Evolutionary conservation across 1,140 invertebrate genomes (phyloP), one percentile per base, ranked within the genome.

Genomic region (Eubasilissa regina): DNA sequence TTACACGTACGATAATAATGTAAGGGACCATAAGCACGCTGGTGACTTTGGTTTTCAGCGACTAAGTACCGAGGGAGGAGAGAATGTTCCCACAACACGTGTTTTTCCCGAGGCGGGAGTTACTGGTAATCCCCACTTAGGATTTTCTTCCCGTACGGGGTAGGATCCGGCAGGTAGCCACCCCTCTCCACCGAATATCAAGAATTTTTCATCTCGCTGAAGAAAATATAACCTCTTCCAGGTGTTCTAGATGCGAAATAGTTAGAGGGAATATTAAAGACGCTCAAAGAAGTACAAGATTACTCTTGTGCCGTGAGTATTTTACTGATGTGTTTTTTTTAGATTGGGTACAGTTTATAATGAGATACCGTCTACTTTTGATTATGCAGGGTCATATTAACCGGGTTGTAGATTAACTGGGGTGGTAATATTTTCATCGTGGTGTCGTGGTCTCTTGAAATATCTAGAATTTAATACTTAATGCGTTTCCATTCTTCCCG

Each of bases 151-250:
- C 53, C 53, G 11, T 15, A 8, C n/a, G 53, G n/a, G 53, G 53
- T 8, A 17, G 53, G n/a, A 17, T 15, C n/a, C 1, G 4, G 53
- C n/a, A 17, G 53, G 53, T 8, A 10, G 53, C 19, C 53, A 15
- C n/a, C n/a, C n/a, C n/a, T n/a, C n/a, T n/a, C n/a, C 19, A 17
- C 4, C n/a, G 53, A 55, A 17, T 15, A 55, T 55, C 53, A 17
- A 55, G 53, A 55, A 55, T 55, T 55, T 55, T 55, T 55, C 53
- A 55, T 55, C 53, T 55, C n/a, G 53, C 51, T 53, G 53, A 15
- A 0, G 53, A 55, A 55, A 17, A 55, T 15, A 17, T 55, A 55
- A 55, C n/a, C 19, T 17, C 53, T 17, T n/a, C n/a, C 53, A 55
- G 53, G 53, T 55, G 53, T 55, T 17, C 53, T 55, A n/a, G 53